Evolutionary conservation across 2,113 vertebrate species (phyloP).

Genomic region (Nipponia nippon): DNA sequence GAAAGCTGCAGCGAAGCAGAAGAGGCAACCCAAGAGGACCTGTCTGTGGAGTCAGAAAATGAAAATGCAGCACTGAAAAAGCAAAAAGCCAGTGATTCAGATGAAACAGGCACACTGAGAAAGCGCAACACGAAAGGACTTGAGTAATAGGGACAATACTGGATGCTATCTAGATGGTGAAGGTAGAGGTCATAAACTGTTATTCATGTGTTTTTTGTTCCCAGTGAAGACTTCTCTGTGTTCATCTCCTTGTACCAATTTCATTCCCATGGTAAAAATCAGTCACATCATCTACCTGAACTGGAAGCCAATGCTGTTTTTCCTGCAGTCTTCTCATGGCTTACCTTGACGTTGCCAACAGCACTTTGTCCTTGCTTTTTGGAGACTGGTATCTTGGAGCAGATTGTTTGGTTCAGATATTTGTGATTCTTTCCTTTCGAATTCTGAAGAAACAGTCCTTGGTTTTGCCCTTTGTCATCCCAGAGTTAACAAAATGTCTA

Average conservation of each 20-base stretch:
- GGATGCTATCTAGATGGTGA: neutral
- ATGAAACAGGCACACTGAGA: conserved; percentile 66
- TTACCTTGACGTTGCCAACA: neutral
- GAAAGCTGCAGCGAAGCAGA: conserved; percentile 75
- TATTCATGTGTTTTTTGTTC: neutral
- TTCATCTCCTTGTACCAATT: neutral
- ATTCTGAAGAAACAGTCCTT: neutral
- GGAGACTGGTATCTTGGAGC: neutral
- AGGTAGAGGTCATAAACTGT: neutral
- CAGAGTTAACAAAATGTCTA: neutral
- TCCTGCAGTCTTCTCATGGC: neutral
- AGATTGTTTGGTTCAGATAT: neutral
- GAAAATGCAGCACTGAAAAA: neutral
- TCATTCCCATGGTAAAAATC: neutral
- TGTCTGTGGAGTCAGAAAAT: neutral
- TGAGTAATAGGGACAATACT: neutral
- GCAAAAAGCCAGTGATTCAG: neutral
- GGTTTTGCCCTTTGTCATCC: neutral
- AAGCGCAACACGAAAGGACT: conserved; percentile 72
- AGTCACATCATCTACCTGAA: neutral
- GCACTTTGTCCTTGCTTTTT: neutral
- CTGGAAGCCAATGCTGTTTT: neutral
- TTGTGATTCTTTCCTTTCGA: neutral
- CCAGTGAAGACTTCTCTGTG: neutral
- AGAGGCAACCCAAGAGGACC: conserved; percentile 60